A percentile compares a stretch with the other conserved stretches of the same genome.
phyloP scores from a whole-genome alignment of 1,140 invertebrate species.

The Eriocheir sinensis region DNA sequence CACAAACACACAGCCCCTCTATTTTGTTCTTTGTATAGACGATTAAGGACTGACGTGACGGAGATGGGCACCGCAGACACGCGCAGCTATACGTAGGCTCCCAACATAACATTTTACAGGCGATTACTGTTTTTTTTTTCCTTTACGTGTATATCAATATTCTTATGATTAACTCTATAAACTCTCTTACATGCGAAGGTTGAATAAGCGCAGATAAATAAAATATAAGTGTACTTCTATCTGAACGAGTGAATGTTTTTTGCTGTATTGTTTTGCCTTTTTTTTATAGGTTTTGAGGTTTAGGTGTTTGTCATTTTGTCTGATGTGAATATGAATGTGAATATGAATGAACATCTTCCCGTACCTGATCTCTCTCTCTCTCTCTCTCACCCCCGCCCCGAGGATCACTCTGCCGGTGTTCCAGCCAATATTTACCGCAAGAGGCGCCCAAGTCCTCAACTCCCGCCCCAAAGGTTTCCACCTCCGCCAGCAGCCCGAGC shows the following conservation, averaged over 20 bases:
- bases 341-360: background rate
- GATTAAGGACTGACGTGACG: too few species aligned
- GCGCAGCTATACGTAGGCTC: too few species aligned
- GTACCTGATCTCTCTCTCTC: slow-evolving; percentile 26
- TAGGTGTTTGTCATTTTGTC: too few species aligned
- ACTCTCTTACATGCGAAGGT: too few species aligned
- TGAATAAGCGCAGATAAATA: too few species aligned
- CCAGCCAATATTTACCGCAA: slow-evolving; percentile 59
- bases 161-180: too few species aligned
- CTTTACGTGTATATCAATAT: background rate
- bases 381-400: slow-evolving; percentile 29
- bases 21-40: too few species aligned
- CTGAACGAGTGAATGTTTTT: too few species aligned
- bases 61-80: too few species aligned
- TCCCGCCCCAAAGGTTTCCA: slow-evolving; percentile 53
- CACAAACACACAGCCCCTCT: background rate
- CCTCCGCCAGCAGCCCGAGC: slow-evolving; percentile 52
- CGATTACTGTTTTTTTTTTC: background rate
- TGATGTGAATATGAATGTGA: too few species aligned
- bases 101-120: too few species aligned
- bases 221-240: too few species aligned
- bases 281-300: background rate
- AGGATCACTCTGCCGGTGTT: background rate
- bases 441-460: slow-evolving; percentile 58
- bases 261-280: background rate